Evolutionary conservation across 2,113 vertebrate genomes (phyloP).

Genomic region (Megalops atlanticus): DNA sequence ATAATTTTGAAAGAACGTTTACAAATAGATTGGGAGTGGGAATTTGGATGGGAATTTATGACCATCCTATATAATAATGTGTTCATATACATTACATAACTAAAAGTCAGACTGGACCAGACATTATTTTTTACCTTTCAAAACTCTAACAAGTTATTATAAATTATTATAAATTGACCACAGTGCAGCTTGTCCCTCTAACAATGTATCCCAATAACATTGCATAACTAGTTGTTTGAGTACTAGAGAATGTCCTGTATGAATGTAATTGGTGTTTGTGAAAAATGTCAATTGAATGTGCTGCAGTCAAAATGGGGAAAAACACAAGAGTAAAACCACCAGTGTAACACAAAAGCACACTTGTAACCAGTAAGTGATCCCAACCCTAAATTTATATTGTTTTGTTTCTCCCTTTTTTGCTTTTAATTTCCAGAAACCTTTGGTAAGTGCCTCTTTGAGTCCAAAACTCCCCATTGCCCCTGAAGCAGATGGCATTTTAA

Average conservation of each 20-base stretch:
- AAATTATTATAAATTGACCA: no score
- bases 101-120: no score
- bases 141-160: no score
- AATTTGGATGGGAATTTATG: no score
- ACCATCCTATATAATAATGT: no score
- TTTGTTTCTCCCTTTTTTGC: constrained; percentile 68
- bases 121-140: no score
- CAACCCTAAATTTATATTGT: constrained; percentile 58
- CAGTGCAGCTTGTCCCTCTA: no score
- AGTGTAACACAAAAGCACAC: not conserved
- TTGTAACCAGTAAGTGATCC: constrained; percentile 7
- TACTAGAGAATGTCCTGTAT: not conserved
- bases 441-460: constrained; percentile 87
- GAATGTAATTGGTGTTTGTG: not conserved
- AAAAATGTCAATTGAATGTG: not conserved
- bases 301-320: not conserved
- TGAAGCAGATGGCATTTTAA: constrained; percentile 83
- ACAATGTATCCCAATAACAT: not conserved
- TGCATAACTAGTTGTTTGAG: not conserved
- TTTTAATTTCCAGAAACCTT: constrained; percentile 93
- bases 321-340: not conserved
- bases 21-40: no score
- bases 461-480: constrained; percentile 73
- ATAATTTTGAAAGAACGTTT: no score
- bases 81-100: no score